Percentiles rank a stretch among this genome's conserved stretches.
Conservation (phyloP, 1,140 invertebrate genomes). For the Lordiphosa collinella region DNA sequence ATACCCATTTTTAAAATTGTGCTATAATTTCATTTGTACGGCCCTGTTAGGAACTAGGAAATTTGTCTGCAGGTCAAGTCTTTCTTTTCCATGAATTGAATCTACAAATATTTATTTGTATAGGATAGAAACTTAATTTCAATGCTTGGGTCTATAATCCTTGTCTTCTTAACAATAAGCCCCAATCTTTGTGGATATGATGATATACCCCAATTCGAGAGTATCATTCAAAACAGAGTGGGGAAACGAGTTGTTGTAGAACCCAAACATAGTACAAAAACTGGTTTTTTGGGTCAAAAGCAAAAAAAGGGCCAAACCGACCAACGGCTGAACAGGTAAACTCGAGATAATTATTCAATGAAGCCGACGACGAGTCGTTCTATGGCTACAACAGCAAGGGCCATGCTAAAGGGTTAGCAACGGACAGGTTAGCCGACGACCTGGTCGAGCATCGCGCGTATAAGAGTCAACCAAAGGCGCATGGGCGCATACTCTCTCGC, state of each 20-base stretch:
- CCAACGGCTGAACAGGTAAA: slow-evolving; percentile 54
- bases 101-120: no score
- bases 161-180: no score
- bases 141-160: no score
- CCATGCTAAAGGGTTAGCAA: slow-evolving; percentile 11
- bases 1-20: no score
- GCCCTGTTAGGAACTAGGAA: no score
- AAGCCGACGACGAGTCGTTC: slow-evolving; percentile 37
- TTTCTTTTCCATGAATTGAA: no score
- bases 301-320: slow-evolving; percentile 50
- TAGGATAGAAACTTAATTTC: no score
- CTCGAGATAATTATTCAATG: slow-evolving; percentile 74
- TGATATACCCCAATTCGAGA: no score
- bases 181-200: no score
- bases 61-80: no score
- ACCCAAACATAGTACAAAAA: slow-evolving; percentile 27
- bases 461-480: slow-evolving; percentile 8
- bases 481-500: slow-evolving; percentile 9
- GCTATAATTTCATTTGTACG: no score
- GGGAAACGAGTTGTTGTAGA: background rate
- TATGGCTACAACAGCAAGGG: background rate
- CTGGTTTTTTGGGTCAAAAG: slow-evolving; percentile 72
- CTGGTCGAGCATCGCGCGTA: slow-evolving; percentile 14
- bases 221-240: slow-evolving; percentile 14
- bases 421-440: slow-evolving; percentile 8